Evolutionary conservation across 2,888 invertebrate genomes (phyloP), one percentile per base, ranked within the genome.

Genomic region (Gasteruption jaculator): DNA sequence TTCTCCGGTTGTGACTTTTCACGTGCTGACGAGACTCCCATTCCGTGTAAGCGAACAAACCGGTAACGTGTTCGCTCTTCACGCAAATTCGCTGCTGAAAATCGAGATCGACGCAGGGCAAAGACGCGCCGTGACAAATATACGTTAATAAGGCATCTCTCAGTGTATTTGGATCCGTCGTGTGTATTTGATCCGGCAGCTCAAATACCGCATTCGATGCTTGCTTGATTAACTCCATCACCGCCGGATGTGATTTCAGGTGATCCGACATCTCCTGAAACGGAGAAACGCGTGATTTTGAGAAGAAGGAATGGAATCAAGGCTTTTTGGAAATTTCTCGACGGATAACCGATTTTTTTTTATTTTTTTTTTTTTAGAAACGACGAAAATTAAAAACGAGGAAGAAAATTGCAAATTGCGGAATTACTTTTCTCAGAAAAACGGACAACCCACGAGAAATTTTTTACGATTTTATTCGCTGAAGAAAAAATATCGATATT

Each of bases 81-180:
- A 86, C 78, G 60, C 85, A 86, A 35, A 72, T 68, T 35, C 73
- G 66, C 11, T 60, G 62, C 12, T 48, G 41, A 10, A 43, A 16
- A 7, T 63, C 66, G 45, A 72, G 73, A 14, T 75, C 74, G 1
- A 78, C 74, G 63, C 93, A 93, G 0, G 93, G 93, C 29, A 92
- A 66, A 0, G 81, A 77, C 1, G 84, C 81, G 37, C 85, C 83
- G 60, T 95, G 94, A 60, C 95, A 95, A 43, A 87, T 79, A 60
- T 91, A 88, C 0, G 88, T 85, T 27, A 92, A 72, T 5, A 92
- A 71, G 0, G 91, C 87, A 67, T 94, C 95, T 46, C 86, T 77
- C 1, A 89, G 75, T 0, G 82, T 77, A 43, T 82, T 81, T 0
- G 89, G 84, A 65, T 86, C 85, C 1, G 76, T 77, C 2, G 76